These are phyloP conservation scores for Solea solea DNA, from an alignment of 2,113 vertebrate species.

Conservation along the genomic window DNA sequence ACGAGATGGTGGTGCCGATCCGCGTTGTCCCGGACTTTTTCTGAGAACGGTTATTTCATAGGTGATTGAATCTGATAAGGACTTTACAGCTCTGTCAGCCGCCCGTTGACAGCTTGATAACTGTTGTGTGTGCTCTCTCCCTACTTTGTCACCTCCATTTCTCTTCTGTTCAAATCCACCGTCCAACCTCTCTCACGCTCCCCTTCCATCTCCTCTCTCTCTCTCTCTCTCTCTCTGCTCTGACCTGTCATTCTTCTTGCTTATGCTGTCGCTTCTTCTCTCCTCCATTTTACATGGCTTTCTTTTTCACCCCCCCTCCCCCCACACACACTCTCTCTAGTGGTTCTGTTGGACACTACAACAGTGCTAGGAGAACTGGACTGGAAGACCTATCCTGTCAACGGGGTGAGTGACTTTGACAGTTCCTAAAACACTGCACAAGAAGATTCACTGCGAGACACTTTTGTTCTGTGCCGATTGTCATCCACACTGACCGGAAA, in stretches of 20 bases:
- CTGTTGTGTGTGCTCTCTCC: constrained; percentile 64
- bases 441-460: neutral
- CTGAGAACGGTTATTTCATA: constrained; percentile 77
- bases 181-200: constrained; percentile 29
- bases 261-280: constrained; percentile 29
- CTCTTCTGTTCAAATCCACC: constrained; percentile 59
- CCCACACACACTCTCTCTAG: constrained; percentile 66
- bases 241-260: constrained; percentile 39
- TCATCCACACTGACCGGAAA: neutral
- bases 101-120: constrained; percentile 74
- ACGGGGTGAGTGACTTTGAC: constrained; percentile 89
- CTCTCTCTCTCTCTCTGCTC: constrained; percentile 11
- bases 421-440: neutral
- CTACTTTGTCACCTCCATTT: constrained; percentile 69
- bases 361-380: constrained; percentile 91
- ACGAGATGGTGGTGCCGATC: constrained; percentile 39
- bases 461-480: neutral
- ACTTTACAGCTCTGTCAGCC: constrained; percentile 58
- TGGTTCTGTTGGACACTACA: constrained; percentile 96
- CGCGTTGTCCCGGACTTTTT: constrained; percentile 45
- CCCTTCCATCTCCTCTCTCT: constrained; percentile 18
- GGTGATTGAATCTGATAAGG: constrained; percentile 70
- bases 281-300: constrained; percentile 38
- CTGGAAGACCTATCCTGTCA: constrained; percentile 97
- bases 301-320: constrained; percentile 24